phyloP scores from a whole-genome alignment of 2,888 invertebrate genomes.

The Melinopterus prodromus region DNA sequence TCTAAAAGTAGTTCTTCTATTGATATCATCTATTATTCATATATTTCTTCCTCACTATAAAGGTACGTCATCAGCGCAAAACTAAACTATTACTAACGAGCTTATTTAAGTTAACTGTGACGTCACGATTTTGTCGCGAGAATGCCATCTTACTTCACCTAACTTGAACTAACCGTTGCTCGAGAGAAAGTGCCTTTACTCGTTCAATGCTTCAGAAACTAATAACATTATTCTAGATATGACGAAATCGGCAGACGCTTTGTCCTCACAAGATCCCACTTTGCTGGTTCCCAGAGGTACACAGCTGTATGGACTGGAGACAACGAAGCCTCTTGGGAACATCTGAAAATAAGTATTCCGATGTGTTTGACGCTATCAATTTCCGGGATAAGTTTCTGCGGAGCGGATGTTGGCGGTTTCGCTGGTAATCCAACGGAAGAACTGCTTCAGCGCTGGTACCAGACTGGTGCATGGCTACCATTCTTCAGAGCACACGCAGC shows the following conservation, averaged over 20 bases:
- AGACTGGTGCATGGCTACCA: conserved; percentile 83
- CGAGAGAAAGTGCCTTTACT: no score
- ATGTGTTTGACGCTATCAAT: conserved; percentile 88
- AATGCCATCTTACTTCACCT: no score
- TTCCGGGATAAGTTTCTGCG: conserved; percentile 86
- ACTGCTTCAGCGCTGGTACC: conserved; percentile 91
- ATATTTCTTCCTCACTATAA: no score
- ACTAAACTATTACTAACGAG: no score
- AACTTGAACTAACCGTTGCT: no score
- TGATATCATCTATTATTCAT: no score
- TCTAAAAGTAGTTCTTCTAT: no score
- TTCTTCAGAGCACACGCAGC: conserved; percentile 97
- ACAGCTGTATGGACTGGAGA: conserved; percentile 97
- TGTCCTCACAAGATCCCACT: conserved; percentile 85
- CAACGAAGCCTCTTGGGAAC: conserved; percentile 91
- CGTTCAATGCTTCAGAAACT: no score
- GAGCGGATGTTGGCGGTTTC: conserved; percentile 96
- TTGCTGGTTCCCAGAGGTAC: conserved; percentile 88
- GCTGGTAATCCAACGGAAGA: conserved; percentile 88
- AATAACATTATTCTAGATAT: background rate
- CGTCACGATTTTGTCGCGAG: no score
- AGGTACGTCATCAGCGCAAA: no score
- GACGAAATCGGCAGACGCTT: conserved; percentile 71
- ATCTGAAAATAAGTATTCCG: conserved; percentile 81
- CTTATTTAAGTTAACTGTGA: no score